These are phyloP conservation scores for Ruditapes philippinarum DNA, from an alignment of 1,140 invertebrate species.

Conservation along the genomic window DNA sequence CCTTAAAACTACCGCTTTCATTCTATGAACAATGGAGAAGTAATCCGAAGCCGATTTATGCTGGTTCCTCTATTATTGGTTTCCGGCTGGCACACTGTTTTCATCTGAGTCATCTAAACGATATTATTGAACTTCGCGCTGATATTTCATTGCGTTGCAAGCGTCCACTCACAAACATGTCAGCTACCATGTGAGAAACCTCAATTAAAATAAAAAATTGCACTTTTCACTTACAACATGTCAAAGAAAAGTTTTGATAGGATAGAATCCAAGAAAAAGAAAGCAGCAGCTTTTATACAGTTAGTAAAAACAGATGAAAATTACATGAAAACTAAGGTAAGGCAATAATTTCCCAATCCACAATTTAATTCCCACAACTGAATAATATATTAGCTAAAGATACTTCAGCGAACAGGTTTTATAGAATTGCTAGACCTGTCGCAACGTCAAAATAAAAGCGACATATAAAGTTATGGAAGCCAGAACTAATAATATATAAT, in stretches of 20 bases:
- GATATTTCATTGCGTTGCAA: background rate
- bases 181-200: background rate
- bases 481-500: background rate
- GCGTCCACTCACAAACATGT: background rate
- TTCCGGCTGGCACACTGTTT: too few relatives aligned
- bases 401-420: too few relatives aligned
- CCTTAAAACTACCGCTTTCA: slow-evolving; percentile 33
- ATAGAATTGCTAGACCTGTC: too few relatives aligned
- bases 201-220: background rate
- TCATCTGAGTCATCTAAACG: too few relatives aligned
- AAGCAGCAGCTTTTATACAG: slow-evolving; percentile 77
- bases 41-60: background rate
- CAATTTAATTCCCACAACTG: background rate
- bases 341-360: too few relatives aligned
- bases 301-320: slow-evolving; percentile 65
- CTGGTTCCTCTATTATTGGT: too few relatives aligned
- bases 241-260: slow-evolving; percentile 68
- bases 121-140: too few relatives aligned
- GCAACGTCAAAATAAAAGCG: too few relatives aligned
- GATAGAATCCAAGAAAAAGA: slow-evolving; percentile 79
- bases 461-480: too few relatives aligned
- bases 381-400: background rate
- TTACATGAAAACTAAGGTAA: background rate
- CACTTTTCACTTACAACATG: background rate
- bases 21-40: background rate